A percentile compares a stretch with the other conserved stretches of the same genome.
Conservation (phyloP, 2,797 vertebrate genomes). For the Lutjanus campechanus region DNA sequence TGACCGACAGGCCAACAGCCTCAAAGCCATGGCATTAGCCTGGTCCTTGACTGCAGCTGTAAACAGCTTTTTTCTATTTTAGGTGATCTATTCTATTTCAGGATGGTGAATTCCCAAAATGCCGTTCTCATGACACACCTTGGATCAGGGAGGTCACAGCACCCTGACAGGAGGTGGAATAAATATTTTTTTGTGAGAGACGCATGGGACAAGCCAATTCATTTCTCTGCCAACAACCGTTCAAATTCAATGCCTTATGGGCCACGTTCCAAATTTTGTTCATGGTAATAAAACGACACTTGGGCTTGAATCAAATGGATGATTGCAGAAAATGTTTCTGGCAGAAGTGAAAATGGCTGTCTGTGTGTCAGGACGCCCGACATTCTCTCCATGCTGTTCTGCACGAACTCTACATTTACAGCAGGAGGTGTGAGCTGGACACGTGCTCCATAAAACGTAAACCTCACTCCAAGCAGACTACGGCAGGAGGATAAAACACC, state of each 20-base stretch:
- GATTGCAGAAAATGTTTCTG: neutral
- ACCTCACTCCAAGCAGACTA: slow-evolving; percentile 6
- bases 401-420: neutral
- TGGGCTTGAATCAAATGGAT: neutral
- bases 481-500: neutral
- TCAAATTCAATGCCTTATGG: neutral
- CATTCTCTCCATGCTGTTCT: slow-evolving; percentile 31
- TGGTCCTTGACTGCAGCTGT: too few relatives aligned
- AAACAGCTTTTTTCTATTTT: too few relatives aligned
- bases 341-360: neutral
- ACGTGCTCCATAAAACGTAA: slow-evolving; percentile 3
- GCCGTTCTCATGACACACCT: neutral
- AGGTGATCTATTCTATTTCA: too few relatives aligned
- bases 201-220: too few relatives aligned
- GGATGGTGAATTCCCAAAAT: neutral
- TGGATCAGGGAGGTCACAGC: neutral
- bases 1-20: too few relatives aligned
- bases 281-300: neutral
- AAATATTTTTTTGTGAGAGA: neutral
- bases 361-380: neutral
- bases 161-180: neutral
- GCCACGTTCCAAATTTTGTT: neutral
- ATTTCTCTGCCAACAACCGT: neutral
- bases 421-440: neutral
- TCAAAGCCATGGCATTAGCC: too few relatives aligned